Evolutionary conservation across 2,888 invertebrate genomes (phyloP).

Genomic region (Drosophila recens): DNA sequence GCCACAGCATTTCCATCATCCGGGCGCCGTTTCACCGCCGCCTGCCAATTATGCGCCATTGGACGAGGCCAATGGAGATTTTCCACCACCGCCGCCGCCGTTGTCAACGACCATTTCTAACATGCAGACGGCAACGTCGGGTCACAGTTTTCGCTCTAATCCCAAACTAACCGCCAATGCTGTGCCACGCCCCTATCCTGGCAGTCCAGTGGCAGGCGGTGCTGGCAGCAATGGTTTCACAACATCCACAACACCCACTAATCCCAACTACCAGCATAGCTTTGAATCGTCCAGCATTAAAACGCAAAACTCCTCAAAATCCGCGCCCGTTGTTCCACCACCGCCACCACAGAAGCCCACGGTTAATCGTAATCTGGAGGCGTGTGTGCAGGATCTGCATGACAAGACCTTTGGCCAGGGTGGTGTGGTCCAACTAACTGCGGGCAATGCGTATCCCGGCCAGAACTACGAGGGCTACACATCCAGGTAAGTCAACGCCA

Average conservation of each 20-base stretch:
- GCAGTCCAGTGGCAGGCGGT: constrained; percentile 72
- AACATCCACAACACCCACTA: constrained; percentile 76
- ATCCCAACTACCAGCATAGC: constrained; percentile 80
- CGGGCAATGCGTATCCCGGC: constrained; percentile 79
- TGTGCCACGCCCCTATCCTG: constrained; percentile 85
- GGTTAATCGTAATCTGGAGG: constrained; percentile 83
- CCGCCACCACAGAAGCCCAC: constrained; percentile 65
- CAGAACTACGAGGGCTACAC: constrained; percentile 89
- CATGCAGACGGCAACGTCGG: constrained; percentile 83
- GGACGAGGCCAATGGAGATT: constrained; percentile 74
- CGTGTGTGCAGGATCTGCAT: constrained; percentile 85
- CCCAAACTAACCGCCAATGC: constrained; percentile 85
- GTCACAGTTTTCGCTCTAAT: constrained; percentile 83
- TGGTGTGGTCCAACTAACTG: constrained; percentile 82
- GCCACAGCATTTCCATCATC: constrained; percentile 84
- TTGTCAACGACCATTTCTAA: constrained; percentile 83
- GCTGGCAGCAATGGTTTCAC: constrained; percentile 67
- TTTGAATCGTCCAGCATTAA: constrained; percentile 79
- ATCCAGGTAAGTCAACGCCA: constrained; percentile 86
- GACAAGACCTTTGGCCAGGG: constrained; percentile 85
- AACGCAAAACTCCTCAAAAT: constrained; percentile 68
- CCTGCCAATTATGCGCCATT: constrained; percentile 76
- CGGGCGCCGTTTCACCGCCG: constrained; percentile 84
- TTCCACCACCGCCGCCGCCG: constrained; percentile 85
- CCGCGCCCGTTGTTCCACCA: constrained; percentile 55